Evolutionary conservation across 1,140 invertebrate genomes (phyloP).

Genomic region (Neodiprion fabricii): DNA sequence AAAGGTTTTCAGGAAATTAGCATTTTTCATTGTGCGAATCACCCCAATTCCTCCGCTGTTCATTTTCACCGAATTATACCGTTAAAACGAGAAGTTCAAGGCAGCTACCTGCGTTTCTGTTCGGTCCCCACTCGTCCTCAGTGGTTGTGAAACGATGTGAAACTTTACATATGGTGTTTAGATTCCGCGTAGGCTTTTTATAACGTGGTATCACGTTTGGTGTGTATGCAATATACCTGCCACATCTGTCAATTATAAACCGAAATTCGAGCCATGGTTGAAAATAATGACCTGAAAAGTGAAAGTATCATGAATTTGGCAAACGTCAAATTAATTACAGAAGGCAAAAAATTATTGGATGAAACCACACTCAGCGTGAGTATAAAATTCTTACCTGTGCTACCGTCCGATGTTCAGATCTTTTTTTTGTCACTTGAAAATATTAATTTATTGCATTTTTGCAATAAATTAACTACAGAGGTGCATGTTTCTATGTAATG

Average conservation of each 20-base stretch:
- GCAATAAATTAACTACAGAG: not conserved
- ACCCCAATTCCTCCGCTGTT: not conserved
- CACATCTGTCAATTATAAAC: not conserved
- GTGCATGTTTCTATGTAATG: constrained; percentile 9
- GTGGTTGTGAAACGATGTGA: not conserved
- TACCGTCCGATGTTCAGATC: constrained; percentile 10
- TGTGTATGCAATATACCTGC: not conserved
- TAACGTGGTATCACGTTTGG: not conserved
- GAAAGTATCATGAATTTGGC: constrained; percentile 8
- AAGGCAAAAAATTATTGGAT: constrained; percentile 48
- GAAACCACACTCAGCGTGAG: constrained; percentile 43
- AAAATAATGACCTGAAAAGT: not conserved
- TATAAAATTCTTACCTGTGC: constrained; percentile 6
- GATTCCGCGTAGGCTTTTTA: not conserved
- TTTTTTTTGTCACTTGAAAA: not conserved
- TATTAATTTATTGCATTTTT: not conserved
- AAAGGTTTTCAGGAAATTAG: not conserved
- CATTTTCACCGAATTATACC: not conserved
- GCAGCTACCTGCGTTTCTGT: not conserved
- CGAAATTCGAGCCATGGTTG: not conserved
- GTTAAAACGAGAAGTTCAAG: not conserved
- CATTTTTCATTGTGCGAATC: constrained; percentile 13
- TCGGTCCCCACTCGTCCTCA: not conserved
- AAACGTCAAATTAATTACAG: constrained; percentile 44
- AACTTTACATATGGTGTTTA: not conserved